Conservation (phyloP, 2,113 vertebrate genomes). For the Indicator indicator region DNA sequence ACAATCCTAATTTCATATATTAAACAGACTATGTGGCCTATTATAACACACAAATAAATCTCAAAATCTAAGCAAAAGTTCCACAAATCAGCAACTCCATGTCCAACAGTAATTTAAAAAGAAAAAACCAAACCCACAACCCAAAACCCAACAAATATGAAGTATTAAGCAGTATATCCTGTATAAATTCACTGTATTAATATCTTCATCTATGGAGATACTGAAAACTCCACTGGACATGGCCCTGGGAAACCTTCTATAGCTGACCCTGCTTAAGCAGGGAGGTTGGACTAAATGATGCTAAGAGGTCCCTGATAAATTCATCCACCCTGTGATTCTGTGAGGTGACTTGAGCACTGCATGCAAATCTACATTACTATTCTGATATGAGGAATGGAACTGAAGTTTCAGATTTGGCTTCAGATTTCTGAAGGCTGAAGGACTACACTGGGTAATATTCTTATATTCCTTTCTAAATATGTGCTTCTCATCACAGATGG, state of each 20-base stretch:
- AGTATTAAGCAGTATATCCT: not conserved
- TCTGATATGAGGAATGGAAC: not conserved
- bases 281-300: too few species aligned
- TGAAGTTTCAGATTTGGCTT: not conserved
- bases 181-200: not conserved
- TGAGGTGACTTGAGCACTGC: not conserved
- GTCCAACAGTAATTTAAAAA: accelerated
- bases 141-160: not conserved
- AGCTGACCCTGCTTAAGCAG: not conserved
- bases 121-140: not conserved
- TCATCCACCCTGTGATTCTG: too few species aligned
- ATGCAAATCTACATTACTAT: not conserved
- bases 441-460: not conserved
- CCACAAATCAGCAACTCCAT: not conserved
- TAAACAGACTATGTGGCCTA: not conserved
- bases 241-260: not conserved
- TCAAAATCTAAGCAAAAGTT: not conserved
- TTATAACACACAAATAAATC: not conserved
- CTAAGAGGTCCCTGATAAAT: not conserved
- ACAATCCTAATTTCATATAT: not conserved
- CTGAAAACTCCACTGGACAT: not conserved
- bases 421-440: not conserved
- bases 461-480: not conserved
- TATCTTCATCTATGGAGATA: not conserved
- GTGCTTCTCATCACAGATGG: not conserved